Base-by-base conservation (phyloP, 2,888 invertebrate genomes). In the Eristalis pertinax region DNA sequence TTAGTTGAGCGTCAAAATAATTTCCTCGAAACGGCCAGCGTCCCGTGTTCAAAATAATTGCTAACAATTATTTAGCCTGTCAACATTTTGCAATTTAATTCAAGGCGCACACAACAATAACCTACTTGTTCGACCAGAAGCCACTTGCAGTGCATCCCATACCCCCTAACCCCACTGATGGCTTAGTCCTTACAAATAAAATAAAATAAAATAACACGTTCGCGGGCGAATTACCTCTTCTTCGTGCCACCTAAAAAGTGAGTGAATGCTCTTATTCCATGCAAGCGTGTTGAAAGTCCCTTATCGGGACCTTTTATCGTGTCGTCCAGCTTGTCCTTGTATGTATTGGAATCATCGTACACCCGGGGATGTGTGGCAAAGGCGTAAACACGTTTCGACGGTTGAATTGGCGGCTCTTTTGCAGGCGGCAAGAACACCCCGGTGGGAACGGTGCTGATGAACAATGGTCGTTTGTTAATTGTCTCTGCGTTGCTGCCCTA, bases 381-480 rank as follows among this genome's bases (percentile, higher is more conserved):
- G 60, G 95, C 95, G 91, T 96, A 96, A 87, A 96, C 93, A 89
- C 95, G 92, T 89, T 94, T 90, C 89, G 91, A 89, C 32, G 91
- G 90, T 60, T 91, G 90, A 75, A 92, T 88, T 88, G 92, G 91
- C 80, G 92, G 89, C 68, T 93, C 93, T 8, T 96, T 96, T 62
- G 97, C 96, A 5, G 97, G 97, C 90, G 96, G 95, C 88, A 97
- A 93, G 91, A 97, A 97, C 90, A 95, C 95, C 2, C 97, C 97
- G 72, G 95, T 95, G 90, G 96, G 96, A 62, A 97, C 97, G 0
- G 97, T 97, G 11, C 97, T 97, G 88, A 97, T 95, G 91, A 97
- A 97, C 11, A 96, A 95, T 81, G 95, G 95, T 83, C 94, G 93
- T 67, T 93, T 93, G 75, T 90, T 88, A 69, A 89, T 74, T 76